Evolutionary conservation across 2,113 vertebrate genomes (phyloP), one percentile per base, ranked within the genome.

Genomic region (Microcebus jonahi): DNA sequence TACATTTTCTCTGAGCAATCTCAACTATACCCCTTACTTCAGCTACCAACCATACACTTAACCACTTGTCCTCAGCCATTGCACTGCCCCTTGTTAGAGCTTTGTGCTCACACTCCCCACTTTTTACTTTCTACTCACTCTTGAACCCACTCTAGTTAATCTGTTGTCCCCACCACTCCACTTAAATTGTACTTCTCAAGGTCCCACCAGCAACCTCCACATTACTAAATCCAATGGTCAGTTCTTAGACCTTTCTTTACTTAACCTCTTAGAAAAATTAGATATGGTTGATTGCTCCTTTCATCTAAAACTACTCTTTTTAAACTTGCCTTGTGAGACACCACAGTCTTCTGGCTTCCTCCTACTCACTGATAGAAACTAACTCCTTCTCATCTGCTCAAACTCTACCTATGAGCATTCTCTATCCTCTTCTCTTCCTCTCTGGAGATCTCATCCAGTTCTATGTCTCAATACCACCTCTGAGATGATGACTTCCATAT

Each of bases 401-500:
- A 59, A 34, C 53, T 88, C n/a, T 71, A 65, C 10, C 36, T 1
- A n/a, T 15, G 7, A n/a, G 34, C 34, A 48, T 76, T 36, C 48
- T 45, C 59, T 31, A 17, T 27, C 3, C 12, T n/a, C 21, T 36
- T n/a, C 29, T 36, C 6, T 90, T 36, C 31, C 45, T 67, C 18
- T 25, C 21, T 76, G 21, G 34, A 36, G 75, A 36, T 31, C 2
- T 48, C 36, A 9, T 59, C 70, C 17, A 25, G 45, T 68, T 25
- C n/a, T 36, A 8, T 45, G 36, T 31, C 70, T 81, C 81, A 91
- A 93, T 55, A 71, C 36, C 86, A 2, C 67, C 80, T 86, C 45
- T 82, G 83, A 86, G 59, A 45, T 9, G 50, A 45, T 91, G 59
- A 86, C 18, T 91, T 95, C 50, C 45, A 71, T 89, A 82, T 85